These are phyloP conservation scores for Mesorhabditis sp. DNA, from an alignment of 2,888 invertebrate species.

Conservation along the genomic window DNA sequence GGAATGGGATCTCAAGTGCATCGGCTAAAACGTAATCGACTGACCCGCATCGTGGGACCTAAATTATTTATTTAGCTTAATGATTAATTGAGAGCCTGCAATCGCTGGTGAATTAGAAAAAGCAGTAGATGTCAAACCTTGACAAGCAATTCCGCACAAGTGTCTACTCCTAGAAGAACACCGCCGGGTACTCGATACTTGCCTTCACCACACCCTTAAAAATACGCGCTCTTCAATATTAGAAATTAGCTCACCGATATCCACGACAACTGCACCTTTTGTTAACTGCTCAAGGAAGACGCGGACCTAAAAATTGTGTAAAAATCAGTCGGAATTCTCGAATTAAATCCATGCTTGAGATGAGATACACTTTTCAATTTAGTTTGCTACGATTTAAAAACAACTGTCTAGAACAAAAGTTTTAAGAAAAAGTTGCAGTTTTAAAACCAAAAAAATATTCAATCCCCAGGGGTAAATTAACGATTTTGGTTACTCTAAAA, in stretches of 20 bases:
- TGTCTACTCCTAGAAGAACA: slow-evolving; percentile 44
- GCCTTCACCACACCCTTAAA: slow-evolving; percentile 44
- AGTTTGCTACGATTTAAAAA: no score
- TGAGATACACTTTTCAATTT: no score
- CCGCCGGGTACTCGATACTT: slow-evolving; percentile 40
- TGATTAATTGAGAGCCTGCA: no score
- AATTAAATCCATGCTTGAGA: no score
- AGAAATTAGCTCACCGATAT: not conserved
- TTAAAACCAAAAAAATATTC: no score
- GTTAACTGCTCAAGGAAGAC: not conserved
- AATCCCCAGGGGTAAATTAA: no score
- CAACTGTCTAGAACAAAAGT: no score
- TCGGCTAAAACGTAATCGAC: slow-evolving; percentile 26
- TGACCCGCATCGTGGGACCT: not conserved
- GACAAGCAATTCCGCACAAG: slow-evolving; percentile 44
- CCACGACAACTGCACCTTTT: not conserved
- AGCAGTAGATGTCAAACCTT: slow-evolving; percentile 16
- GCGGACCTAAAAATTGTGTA: not conserved
- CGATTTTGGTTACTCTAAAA: no score
- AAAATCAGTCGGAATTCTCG: not conserved
- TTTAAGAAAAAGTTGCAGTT: no score
- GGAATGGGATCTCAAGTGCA: slow-evolving; percentile 22
- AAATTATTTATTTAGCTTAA: not conserved
- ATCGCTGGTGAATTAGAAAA: not conserved
- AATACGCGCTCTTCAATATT: not conserved